Evolutionary conservation across 30 jellyfish, hydroid and myxozoan genomes (phyloP), one percentile per base, ranked within the genome.

Genomic region (Cassiopea xamachana): DNA sequence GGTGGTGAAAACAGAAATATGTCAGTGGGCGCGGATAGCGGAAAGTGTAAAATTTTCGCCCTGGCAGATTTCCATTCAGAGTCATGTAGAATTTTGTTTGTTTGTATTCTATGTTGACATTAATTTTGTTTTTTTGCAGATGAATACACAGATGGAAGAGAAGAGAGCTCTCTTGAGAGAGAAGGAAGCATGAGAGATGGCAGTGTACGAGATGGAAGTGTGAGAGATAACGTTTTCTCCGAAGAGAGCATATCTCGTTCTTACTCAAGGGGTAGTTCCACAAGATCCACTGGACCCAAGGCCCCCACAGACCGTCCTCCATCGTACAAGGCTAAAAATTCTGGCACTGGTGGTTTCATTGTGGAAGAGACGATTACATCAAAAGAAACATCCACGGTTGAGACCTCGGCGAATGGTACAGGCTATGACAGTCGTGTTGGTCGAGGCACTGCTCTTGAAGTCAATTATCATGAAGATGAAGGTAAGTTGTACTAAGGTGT

Each of bases 251-350:
- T 77, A 74, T 81, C 75, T 19, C 95, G 95, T 4, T 88, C 95
- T 2, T 48, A 73, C 69, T 77, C 87, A 14, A 3, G 90, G 2
- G 84, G 95, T 48, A 72, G 90, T 62, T 77, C 90, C 18, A 81
- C 86, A 1, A 83, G 95, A 50, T 88, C 95, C 16, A 88, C 87
- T 8, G 87, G 90, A 46, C 3, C 88, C 60, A 88, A 88, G 87
- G 18, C 89, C 14, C 94, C 94, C 51, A 49, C 87, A 48, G 95
- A 88, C 50, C 90, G 95, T 49, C 95, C 95, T 18, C 94, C 95
- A 4, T 90, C 95, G 73, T 88, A 88, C 55, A 87, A 73, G 64
- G n/a, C 60, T 1, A 77, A 88, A 46, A 79, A 75, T 9, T 39
- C 84, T 15, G 85, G 90, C 15, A 18, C 90, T 18, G 85, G 78